A percentile compares a stretch with the other conserved stretches of the same genome.
phyloP scores from a whole-genome alignment of 1,140 invertebrate genomes.

The Neodiprion fabricii region DNA sequence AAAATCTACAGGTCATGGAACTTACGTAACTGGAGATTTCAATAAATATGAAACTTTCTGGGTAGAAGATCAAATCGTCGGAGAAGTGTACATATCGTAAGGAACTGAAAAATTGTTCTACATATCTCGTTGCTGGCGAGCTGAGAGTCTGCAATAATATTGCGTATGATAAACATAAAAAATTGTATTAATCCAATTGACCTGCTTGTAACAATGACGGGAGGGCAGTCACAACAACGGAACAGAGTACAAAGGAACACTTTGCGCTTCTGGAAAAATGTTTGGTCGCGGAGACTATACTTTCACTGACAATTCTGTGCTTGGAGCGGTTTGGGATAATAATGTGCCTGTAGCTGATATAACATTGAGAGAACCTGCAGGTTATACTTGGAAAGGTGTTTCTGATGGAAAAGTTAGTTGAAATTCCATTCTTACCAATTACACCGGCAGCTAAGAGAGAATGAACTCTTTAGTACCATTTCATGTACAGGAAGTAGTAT shows the following conservation, averaged over 20 bases:
- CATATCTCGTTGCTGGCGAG: no score
- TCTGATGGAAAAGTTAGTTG: constrained; percentile 15
- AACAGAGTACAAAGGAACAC: constrained; percentile 32
- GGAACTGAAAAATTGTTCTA: background rate
- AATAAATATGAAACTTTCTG: constrained; percentile 36
- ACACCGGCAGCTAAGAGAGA: background rate
- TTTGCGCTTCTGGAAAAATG: constrained; percentile 29
- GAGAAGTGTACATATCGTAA: constrained; percentile 28
- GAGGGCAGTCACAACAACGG: constrained; percentile 30
- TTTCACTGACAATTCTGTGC: constrained; percentile 35
- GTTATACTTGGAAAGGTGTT: constrained; percentile 29
- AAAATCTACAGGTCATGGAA: constrained; percentile 24
- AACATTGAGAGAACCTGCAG: constrained; percentile 30
- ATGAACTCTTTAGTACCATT: background rate
- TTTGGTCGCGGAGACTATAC: constrained; percentile 32
- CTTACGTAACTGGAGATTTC: constrained; percentile 35
- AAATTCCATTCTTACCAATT: background rate
- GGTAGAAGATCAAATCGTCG: constrained; percentile 26
- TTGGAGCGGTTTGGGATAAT: constrained; percentile 30
- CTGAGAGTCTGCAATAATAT: no score
- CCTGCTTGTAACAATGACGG: background rate
- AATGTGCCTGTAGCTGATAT: constrained; percentile 32
- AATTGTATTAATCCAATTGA: background rate
- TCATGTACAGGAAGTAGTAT: constrained; percentile 26
- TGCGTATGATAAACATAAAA: background rate